Evolutionary conservation across 2,888 invertebrate genomes (phyloP).

Genomic region (Lamellibrachia satsuma): DNA sequence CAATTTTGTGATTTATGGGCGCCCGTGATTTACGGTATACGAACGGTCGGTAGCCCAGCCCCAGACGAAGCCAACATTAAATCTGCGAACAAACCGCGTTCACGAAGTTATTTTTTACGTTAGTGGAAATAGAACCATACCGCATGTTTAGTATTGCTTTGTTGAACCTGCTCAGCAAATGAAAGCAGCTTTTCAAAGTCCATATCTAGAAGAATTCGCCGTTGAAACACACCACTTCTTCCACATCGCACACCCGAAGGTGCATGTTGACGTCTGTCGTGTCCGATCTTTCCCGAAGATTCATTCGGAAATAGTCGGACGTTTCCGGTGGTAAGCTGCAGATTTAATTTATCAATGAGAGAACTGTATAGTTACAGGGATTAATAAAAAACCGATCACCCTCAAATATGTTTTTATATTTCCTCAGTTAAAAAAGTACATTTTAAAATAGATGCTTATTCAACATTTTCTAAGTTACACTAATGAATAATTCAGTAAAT

Average conservation of each 20-base stretch:
- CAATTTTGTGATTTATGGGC: no score
- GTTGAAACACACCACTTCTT: not conserved
- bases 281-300: not conserved
- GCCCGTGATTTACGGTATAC: no score
- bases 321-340: not conserved
- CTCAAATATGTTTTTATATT: not conserved
- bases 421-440: no score
- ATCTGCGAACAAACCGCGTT: not conserved
- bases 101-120: not conserved
- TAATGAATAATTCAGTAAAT: no score
- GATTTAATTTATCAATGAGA: not conserved
- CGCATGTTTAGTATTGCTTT: not conserved
- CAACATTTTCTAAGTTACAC: no score
- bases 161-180: not conserved
- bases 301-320: not conserved
- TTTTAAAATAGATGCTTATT: no score
- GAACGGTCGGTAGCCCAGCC: no score
- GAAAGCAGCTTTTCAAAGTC: conserved; percentile 17
- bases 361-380: not conserved
- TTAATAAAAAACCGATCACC: no score
- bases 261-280: not conserved
- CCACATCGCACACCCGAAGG: not conserved
- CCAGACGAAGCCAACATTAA: no score
- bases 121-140: not conserved
- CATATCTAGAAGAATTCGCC: not conserved